Evolutionary conservation across 2,797 vertebrate species (phyloP), one percentile per base, ranked within the genome.

Genomic region (Thalassophryne amazonica): DNA sequence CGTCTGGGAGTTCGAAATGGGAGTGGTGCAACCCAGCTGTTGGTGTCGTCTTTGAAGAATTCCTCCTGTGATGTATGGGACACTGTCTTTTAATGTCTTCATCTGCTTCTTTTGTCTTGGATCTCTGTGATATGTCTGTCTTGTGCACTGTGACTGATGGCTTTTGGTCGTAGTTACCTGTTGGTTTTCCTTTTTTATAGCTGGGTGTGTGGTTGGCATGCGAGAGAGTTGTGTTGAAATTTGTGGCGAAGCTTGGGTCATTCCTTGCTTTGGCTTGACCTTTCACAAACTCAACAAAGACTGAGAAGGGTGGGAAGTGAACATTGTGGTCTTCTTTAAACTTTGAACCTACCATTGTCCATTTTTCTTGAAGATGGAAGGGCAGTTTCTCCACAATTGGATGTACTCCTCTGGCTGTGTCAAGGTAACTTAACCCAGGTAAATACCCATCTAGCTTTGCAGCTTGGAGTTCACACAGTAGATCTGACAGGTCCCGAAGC

Each of bases 1-100:
- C 15, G 4, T 4, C 42, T 28, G 13, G 41, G 42, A 5, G 3
- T 27, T 3, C 28, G 16, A 32, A 57, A 47, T 4, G 42, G 42
- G 0, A 57, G 6, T 11, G 35, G 53, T 5, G 47, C 56, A 5
- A 50, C 31, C 46, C 38, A 50, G 38, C 57, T 60, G 27, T 41
- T 35, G 2, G 3, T 16, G 1, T 23, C 5, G 2, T 55, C 56
- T 16, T 42, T 37, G 9, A 35, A 18, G 6, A 36, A 3, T 2
- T 9, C 28, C 4, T 30, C 18, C 47, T 64, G 12, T 57, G 9
- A 30, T 70, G 60, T 10, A 39, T 59, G 1, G 49, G 60, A 10
- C 61, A 71, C 3, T 32, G 17, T 8, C 7, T 51, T 4, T n/a
- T 17, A 9, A 23, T 36, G 7, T 54, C 39, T 25, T 46, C n/a